phyloP scores from a whole-genome alignment of 2,797 vertebrate genomes.

The Tamandua tetradactyla region DNA sequence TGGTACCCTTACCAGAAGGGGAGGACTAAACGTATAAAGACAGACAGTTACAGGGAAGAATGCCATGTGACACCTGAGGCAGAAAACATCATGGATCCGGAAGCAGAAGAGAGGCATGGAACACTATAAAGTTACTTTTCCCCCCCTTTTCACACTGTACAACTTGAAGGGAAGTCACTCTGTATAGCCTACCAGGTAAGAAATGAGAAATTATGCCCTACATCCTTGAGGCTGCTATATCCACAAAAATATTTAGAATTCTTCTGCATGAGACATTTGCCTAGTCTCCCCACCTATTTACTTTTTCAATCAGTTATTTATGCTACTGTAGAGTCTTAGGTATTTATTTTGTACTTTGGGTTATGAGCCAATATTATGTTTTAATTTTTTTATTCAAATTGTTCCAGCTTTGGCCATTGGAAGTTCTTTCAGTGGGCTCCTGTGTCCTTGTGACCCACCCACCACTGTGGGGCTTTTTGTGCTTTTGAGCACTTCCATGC shows the following conservation, averaged over 20 bases:
- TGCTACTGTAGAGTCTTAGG: background rate
- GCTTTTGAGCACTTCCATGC: background rate
- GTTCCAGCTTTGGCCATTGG: background rate
- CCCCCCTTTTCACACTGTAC: accelerated
- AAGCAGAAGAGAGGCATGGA: too few species aligned
- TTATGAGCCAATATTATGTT: background rate
- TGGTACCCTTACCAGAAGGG: too few species aligned
- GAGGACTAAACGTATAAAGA: too few species aligned
- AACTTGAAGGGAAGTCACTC: background rate
- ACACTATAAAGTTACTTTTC: background rate
- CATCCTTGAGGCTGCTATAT: background rate
- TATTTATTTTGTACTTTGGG: background rate
- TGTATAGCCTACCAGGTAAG: background rate
- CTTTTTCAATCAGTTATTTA: background rate
- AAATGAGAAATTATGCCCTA: background rate
- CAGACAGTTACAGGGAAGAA: too few species aligned
- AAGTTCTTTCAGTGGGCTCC: background rate
- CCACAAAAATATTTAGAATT: background rate
- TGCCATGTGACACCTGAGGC: too few species aligned
- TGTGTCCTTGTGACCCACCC: background rate
- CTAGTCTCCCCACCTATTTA: background rate
- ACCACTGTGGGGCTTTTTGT: background rate
- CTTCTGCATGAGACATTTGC: background rate
- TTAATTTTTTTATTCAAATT: background rate
- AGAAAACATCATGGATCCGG: too few species aligned